These are phyloP conservation scores for Platyscapa corneri DNA, from an alignment of 1,140 invertebrate genomes.

Conservation along the genomic window DNA sequence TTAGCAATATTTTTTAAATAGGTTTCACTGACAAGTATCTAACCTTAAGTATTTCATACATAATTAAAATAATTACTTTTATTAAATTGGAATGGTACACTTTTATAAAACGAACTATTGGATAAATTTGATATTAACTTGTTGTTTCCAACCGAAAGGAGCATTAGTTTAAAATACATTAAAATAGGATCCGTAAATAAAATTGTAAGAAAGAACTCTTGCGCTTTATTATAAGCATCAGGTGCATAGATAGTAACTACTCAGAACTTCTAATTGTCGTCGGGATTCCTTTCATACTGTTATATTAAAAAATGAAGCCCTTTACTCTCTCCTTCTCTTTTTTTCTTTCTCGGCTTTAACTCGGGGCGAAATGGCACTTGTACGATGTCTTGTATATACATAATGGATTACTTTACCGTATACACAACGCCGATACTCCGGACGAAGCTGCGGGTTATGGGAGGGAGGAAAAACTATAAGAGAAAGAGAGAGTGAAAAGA, in stretches of 20 bases:
- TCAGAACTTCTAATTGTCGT: neutral
- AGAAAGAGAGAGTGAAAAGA: neutral
- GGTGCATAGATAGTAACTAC: neutral
- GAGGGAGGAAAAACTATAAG: neutral
- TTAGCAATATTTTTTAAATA: too few relatives aligned
- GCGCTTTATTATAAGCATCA: neutral
- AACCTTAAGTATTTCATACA: too few relatives aligned
- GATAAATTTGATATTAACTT: too few relatives aligned
- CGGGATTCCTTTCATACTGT: neutral
- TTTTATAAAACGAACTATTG: too few relatives aligned
- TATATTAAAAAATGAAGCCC: conserved; percentile 61
- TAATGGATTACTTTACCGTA: conserved; percentile 72
- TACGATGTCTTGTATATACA: conserved; percentile 64
- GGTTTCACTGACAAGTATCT: too few relatives aligned
- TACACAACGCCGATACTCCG: neutral
- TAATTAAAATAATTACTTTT: too few relatives aligned
- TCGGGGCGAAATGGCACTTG: conserved; percentile 67
- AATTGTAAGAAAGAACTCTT: neutral
- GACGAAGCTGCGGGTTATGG: neutral
- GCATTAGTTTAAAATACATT: neutral
- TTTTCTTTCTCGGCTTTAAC: neutral
- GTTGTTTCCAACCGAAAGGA: neutral
- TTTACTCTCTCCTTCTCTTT: conserved; percentile 51
- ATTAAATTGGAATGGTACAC: too few relatives aligned
- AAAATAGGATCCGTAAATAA: neutral